Evolutionary conservation across 1,140 invertebrate species (phyloP).

Genomic region (Drosophila ficusphila): DNA sequence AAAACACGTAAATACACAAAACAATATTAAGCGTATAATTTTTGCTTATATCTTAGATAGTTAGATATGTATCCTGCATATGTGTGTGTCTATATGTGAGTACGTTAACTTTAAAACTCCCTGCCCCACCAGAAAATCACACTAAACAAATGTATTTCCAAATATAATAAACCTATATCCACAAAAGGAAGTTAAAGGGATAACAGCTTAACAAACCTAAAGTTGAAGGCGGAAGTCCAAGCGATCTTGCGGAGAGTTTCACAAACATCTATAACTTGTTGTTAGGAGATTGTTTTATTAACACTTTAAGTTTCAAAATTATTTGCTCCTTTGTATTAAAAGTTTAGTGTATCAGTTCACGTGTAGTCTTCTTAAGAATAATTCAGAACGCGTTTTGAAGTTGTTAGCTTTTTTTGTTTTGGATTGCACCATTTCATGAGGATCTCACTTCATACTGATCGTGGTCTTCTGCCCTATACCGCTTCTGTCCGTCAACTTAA

Average conservation of each 20-base stretch:
- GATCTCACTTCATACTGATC: slow-evolving; percentile 11
- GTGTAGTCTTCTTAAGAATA: too few relatives aligned
- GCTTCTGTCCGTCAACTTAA: slow-evolving; percentile 42
- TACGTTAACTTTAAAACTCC: slow-evolving; percentile 63
- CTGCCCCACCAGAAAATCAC: slow-evolving; percentile 71
- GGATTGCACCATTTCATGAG: slow-evolving; percentile 1
- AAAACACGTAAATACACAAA: slow-evolving; percentile 56
- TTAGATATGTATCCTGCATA: slow-evolving; percentile 20
- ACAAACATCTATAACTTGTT: too few relatives aligned
- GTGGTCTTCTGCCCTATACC: slow-evolving; percentile 6
- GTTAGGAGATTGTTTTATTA: not conserved
- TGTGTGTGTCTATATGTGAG: slow-evolving; percentile 50
- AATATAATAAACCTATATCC: slow-evolving; percentile 20
- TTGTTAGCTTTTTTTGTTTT: not conserved
- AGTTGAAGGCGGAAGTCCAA: not conserved
- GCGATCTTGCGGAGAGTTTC: not conserved
- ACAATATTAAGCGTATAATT: slow-evolving; percentile 11
- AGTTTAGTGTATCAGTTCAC: not conserved
- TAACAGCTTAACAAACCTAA: not conserved
- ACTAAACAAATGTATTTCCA: slow-evolving; percentile 53
- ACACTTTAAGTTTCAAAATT: not conserved
- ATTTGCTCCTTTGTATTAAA: too few relatives aligned
- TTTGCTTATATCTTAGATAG: slow-evolving; percentile 39
- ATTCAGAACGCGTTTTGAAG: too few relatives aligned
- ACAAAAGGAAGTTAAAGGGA: not conserved